phyloP scores from a whole-genome alignment of 1,140 invertebrate species.

The Hyles euphorbiae region DNA sequence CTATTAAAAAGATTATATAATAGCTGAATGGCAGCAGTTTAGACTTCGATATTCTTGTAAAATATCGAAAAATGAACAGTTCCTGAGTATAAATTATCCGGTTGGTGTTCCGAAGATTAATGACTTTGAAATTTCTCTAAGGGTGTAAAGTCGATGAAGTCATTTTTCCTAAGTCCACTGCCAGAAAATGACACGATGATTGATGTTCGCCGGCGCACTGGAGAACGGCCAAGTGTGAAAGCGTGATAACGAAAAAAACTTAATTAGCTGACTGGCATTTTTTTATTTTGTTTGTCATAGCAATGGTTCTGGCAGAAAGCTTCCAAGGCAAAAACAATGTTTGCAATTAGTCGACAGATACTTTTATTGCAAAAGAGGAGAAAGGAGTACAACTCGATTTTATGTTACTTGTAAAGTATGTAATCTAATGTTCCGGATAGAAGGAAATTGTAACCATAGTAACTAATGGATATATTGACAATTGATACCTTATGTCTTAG shows the following conservation, averaged over 20 bases:
- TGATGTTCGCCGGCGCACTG: constrained; percentile 37
- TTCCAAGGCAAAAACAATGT: no score
- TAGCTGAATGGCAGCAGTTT: not conserved
- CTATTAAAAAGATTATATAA: no score
- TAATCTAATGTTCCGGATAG: no score
- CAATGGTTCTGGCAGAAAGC: no score
- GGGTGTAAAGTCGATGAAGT: constrained; percentile 57
- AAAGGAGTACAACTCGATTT: no score
- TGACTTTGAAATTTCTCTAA: constrained; percentile 51
- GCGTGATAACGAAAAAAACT: constrained; percentile 14
- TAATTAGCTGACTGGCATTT: constrained; percentile 9
- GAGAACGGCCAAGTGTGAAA: constrained; percentile 26
- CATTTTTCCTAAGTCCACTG: constrained; percentile 52
- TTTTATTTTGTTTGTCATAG: not conserved
- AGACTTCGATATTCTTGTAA: constrained; percentile 3
- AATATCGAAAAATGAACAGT: constrained; percentile 30
- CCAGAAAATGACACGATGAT: constrained; percentile 57
- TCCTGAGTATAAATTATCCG: constrained; percentile 38
- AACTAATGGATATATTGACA: no score
- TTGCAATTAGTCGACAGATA: no score
- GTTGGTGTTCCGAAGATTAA: constrained; percentile 47
- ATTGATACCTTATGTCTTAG: no score
- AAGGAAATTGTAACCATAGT: no score
- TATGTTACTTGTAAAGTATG: no score
- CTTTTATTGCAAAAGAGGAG: no score